Evolutionary conservation across 2,888 invertebrate genomes (phyloP), one percentile per base, ranked within the genome.

Genomic region (Mechanitis messenoides): DNA sequence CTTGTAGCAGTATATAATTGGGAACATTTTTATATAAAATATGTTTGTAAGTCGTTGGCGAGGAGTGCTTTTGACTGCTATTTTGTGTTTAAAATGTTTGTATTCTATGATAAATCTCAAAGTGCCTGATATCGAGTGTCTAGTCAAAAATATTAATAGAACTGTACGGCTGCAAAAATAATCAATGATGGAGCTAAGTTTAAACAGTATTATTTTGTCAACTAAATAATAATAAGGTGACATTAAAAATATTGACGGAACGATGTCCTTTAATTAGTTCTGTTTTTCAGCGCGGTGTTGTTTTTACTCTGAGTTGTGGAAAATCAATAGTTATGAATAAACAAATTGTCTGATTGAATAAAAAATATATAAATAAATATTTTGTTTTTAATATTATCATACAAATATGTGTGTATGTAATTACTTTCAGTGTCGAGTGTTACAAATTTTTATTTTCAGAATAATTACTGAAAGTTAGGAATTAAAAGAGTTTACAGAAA

Each of bases 381-480:
- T 6, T 50, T 50, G 28, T n/a, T 50, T 42, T 42, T 9, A 7
- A 6, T 42, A 9, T 42, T 42, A 9, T 9, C 9, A 9, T 42
- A 42, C 42, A 42, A 42, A 42, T 9, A 9, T 5, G 3, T 6
- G 4, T 38, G 4, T 7, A 38, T 7, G 38, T 42, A 42, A 42
- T 11, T 42, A 42, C 7, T 9, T 42, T 35, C 35, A 35, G 35
- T 20, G 20, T 35, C 6, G 35, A 35, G 35, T 35, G 60, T 62
- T 60, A 61, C 59, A 42, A 57, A 62, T 46, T 42, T 57, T 63
- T 58, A 55, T 20, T 45, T 53, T 55, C 60, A n/a, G 45, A 45
- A 58, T 58, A 6, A 35, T 42, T 5, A 9, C 11, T 42, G 9
- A 42, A 42, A 9, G 3, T 7, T 9, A 42, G 31, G 9, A 3